Base-by-base conservation (phyloP, 35 echinoderm and acorn worm genomes). In the Patiria miniata region DNA sequence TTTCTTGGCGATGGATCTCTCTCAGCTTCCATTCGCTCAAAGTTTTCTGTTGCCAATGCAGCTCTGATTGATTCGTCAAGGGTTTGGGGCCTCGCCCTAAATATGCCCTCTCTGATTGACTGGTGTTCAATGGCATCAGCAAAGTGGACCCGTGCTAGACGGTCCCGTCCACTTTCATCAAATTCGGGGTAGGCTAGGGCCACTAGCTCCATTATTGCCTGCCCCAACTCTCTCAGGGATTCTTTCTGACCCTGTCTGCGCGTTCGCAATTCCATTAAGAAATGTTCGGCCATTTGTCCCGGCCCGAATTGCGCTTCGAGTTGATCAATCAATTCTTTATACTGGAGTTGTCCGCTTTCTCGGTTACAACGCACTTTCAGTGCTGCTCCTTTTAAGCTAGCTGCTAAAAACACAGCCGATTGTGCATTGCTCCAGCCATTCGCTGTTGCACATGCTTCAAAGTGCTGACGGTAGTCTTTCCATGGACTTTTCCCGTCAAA, bases 201-300 rank as follows among this genome's bases (percentile, higher is more conserved):
- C 14, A 77, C 17, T 12, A 89, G 30, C 61, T 89, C 80, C 39
- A n/a, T 17, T 1, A 89, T 42, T n/a, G 36, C 78, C 30, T 83
- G 78, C 7, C 87, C 87, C 28, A 89, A 44, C 82, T 82, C 77
- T 39, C 38, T 51, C 32, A 89, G 39, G 36, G 79, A 37, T 76
- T 89, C 87, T 6, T 51, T 61, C 9, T 7, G 55, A 4, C 29
- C 39, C 34, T 89, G 78, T 58, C 60, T 83, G 5, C 79, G 51
- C 6, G 19, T 33, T 17, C 80, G 34, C 15, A 90, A 40, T 58
- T 91, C 81, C 61, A 69, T 51, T 30, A 85, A 30, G 77, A 84
- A 90, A 76, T 90, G 83, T 52, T 90, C 88, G 26, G 88, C 78
- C 51, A 82, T 78, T 40, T 82, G 51, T 16, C 78, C 39, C 9